These are phyloP conservation scores for Perithous albicinctus DNA, from an alignment of 2,888 invertebrate species.

Conservation along the genomic window DNA sequence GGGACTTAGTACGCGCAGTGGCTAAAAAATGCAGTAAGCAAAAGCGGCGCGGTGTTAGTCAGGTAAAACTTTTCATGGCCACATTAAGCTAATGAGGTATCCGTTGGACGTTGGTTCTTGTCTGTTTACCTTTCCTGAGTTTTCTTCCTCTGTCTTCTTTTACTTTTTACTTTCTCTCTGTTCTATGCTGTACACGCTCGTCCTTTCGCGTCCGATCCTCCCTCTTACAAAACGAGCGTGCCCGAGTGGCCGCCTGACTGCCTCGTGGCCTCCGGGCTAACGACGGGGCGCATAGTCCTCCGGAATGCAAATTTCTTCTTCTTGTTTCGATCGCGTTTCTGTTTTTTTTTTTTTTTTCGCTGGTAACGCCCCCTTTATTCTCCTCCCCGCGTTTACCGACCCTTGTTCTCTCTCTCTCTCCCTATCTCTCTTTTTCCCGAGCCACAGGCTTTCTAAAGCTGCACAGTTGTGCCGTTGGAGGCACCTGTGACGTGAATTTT, in stretches of 20 bases:
- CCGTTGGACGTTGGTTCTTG: constrained; percentile 22
- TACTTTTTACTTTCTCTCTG: constrained; percentile 41
- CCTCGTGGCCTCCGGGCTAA: constrained; percentile 60
- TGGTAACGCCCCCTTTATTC: neutral
- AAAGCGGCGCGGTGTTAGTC: constrained; percentile 16
- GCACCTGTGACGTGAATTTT: constrained; percentile 26
- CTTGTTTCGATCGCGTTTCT: constrained; percentile 52
- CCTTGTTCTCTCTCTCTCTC: constrained; percentile 15
- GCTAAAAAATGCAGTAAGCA: constrained; percentile 5
- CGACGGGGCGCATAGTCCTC: constrained; percentile 54
- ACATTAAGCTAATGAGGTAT: constrained; percentile 60
- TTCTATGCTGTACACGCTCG: constrained; percentile 12
- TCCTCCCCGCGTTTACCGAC: neutral
- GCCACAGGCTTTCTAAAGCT: no score
- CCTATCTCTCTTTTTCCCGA: neutral
- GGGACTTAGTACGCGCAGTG: neutral
- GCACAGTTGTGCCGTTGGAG: constrained; percentile 1
- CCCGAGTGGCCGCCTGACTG: constrained; percentile 38
- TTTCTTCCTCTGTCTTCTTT: constrained; percentile 28
- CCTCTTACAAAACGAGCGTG: constrained; percentile 41
- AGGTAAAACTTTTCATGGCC: constrained; percentile 59
- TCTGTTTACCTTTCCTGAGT: constrained; percentile 34
- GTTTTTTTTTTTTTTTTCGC: constrained; percentile 29
- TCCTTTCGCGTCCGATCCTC: constrained; percentile 14
- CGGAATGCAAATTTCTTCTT: constrained; percentile 69